Percentiles rank a stretch among this genome's conserved stretches.
phyloP scores from a whole-genome alignment of 2,888 invertebrate genomes.

The Drosophila testacea region DNA sequence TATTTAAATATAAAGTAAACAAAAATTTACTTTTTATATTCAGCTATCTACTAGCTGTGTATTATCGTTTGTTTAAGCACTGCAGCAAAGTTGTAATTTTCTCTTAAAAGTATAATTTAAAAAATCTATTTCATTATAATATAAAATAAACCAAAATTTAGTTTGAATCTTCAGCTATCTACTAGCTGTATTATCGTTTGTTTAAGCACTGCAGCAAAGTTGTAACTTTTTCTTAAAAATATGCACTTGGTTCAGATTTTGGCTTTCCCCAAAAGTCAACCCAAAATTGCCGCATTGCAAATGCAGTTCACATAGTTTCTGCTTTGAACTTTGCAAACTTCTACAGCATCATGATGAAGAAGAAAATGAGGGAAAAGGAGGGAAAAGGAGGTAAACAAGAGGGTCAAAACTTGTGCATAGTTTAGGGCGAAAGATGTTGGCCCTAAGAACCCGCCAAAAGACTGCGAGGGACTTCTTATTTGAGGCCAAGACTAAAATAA shows the following conservation, averaged over 20 bases:
- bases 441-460: constrained; percentile 19
- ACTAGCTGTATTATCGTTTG: not conserved
- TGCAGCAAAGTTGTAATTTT: constrained; percentile 29
- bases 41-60: constrained; percentile 1
- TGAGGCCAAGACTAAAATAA: constrained; percentile 21
- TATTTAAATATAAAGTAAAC: too few species aligned
- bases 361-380: not conserved
- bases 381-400: not conserved
- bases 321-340: constrained; percentile 65
- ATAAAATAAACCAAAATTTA: not conserved
- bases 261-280: constrained; percentile 6
- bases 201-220: constrained; percentile 13
- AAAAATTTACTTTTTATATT: too few species aligned
- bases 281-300: constrained; percentile 68
- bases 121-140: not conserved
- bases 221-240: constrained; percentile 24
- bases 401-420: constrained; percentile 34
- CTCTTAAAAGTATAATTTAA: not conserved
- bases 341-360: constrained; percentile 1
- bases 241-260: constrained; percentile 10
- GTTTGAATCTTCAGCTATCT: not conserved
- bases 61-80: not conserved
- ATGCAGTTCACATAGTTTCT: constrained; percentile 66
- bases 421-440: constrained; percentile 34
- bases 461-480: constrained; percentile 13